These are phyloP conservation scores for Corydoras maculifer DNA, from an alignment of 2,113 vertebrate genomes.

Conservation along the genomic window DNA sequence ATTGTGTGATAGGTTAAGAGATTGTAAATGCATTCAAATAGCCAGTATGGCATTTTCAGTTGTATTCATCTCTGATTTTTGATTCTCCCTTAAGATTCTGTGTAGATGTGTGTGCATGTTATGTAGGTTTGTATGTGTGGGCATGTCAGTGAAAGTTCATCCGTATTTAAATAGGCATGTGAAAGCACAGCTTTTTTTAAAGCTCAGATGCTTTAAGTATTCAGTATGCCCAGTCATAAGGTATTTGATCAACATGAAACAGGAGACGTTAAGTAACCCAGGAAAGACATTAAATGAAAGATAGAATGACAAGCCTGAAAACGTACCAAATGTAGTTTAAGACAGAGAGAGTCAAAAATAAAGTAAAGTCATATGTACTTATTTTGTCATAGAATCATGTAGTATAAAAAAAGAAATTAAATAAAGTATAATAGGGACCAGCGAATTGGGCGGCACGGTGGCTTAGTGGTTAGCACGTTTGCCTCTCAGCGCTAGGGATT, in stretches of 20 bases:
- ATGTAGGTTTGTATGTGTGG: background rate
- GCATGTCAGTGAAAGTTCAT: background rate
- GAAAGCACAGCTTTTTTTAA: slow-evolving; percentile 12
- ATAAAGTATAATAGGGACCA: too few species aligned
- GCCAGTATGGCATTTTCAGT: slow-evolving; percentile 33
- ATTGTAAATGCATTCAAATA: slow-evolving; percentile 36
- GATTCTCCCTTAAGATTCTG: slow-evolving; percentile 16
- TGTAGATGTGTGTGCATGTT: background rate
- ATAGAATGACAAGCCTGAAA: background rate
- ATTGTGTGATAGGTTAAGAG: slow-evolving; percentile 43
- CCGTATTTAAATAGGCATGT: background rate
- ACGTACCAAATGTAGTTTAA: background rate
- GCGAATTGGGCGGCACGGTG: too few species aligned
- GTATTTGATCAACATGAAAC: slow-evolving; percentile 15
- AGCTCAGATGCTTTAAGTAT: slow-evolving; percentile 11
- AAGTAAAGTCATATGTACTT: too few species aligned
- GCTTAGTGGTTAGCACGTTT: too few species aligned
- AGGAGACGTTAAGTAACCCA: slow-evolving; percentile 28
- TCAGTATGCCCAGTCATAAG: slow-evolving; percentile 9
- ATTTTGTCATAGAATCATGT: too few species aligned
- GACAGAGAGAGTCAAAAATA: too few species aligned
- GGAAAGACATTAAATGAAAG: slow-evolving; percentile 13
- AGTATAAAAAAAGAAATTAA: too few species aligned
- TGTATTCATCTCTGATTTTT: slow-evolving; percentile 32
- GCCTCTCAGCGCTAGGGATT: too few species aligned